Base-by-base conservation (phyloP, 2,113 vertebrate species). In the Hippocampus guttulatus region DNA sequence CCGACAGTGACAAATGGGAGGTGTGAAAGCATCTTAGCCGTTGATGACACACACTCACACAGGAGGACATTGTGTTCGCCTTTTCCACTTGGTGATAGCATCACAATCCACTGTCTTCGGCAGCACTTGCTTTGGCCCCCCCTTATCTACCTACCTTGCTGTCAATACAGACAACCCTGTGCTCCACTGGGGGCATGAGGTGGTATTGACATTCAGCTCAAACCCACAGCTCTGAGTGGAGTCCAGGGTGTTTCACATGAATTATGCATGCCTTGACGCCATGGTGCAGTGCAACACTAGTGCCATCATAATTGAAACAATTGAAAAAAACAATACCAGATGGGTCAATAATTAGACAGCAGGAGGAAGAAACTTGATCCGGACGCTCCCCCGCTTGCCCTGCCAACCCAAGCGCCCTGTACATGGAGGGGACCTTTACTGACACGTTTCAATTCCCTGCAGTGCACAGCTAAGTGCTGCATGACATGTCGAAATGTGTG, bases 291-390 rank as follows among this genome's bases (percentile, higher is more conserved):
- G 88, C 85, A 91, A 91, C 88, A 90, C 89, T 85, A 90, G 86
- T 86, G 90, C 91, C 90, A 92, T 91, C 91, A 91, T 92, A 92
- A 93, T 92, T 92, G 91, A 92, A 90, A 92, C 89, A 88, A 91
- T 89, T 91, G 91, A 93, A 91, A 92, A 38, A 92, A 88, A 92
- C 90, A 92, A 92, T 92, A 91, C 85, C 90, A 89, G 88, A 88
- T 90, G 85, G 90, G 89, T 93, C 91, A 89, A 93, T 92, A 91
- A 92, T 91, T 89, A 88, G 90, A 87, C 91, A 85, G 88, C 88
- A 83, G 89, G 88, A 84, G 84, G 81, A 78, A 81, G 86, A 83
- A 91, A 92, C 83, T 85, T 84, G 88, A 91, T 89, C 92, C 84
- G 84, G 87, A 84, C 76, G 78, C 79, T 83, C 80, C 81, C 85